These are phyloP conservation scores for Alfaro cultratus DNA, from an alignment of 2,797 vertebrate genomes.

Conservation along the genomic window DNA sequence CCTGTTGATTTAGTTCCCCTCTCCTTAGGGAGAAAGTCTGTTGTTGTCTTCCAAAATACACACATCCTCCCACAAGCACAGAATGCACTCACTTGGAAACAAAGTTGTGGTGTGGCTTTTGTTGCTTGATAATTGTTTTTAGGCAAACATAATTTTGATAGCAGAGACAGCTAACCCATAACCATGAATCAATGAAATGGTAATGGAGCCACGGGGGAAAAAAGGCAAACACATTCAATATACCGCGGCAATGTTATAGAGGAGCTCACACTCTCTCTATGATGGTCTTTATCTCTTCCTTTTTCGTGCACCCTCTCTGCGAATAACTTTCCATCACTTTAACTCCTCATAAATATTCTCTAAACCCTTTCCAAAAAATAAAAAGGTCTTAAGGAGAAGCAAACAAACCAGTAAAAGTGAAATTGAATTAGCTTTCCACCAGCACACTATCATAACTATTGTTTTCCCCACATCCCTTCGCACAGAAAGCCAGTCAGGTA, in stretches of 20 bases:
- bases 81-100: conserved; percentile 59
- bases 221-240: conserved; percentile 20
- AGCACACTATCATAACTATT: conserved; percentile 55
- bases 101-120: conserved; percentile 64
- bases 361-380: conserved; percentile 28
- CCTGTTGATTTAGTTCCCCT: conserved; percentile 65
- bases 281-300: neutral
- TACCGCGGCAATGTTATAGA: conserved; percentile 35
- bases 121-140: conserved; percentile 77
- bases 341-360: conserved; percentile 40
- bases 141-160: conserved; percentile 68
- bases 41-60: conserved; percentile 64
- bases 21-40: conserved; percentile 69
- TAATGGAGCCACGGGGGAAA: conserved; percentile 63
- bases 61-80: conserved; percentile 48
- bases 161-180: conserved; percentile 72
- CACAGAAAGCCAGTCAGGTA: conserved; percentile 64
- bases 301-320: neutral
- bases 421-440: conserved; percentile 54
- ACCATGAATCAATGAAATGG: conserved; percentile 75
- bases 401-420: conserved; percentile 62
- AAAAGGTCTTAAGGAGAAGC: conserved; percentile 52
- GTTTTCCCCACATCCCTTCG: conserved; percentile 25
- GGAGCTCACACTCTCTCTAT: conserved; percentile 4
- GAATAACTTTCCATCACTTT: conserved; percentile 32